These are phyloP conservation scores for Muscicapa striata DNA, from an alignment of 2,797 vertebrate species.

Conservation along the genomic window DNA sequence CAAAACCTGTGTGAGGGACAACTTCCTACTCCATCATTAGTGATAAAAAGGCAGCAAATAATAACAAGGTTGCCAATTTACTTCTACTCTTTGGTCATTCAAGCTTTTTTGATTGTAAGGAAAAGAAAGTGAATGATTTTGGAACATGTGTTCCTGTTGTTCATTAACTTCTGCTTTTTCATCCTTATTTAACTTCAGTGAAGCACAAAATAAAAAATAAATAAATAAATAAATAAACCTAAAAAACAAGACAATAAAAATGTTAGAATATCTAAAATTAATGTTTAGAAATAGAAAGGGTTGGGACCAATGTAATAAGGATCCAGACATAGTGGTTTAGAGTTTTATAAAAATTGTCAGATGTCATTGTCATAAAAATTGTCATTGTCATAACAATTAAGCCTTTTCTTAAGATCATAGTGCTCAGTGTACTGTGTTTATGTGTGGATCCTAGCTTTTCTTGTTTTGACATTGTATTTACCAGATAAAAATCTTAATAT, in stretches of 20 bases:
- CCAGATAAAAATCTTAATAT: not conserved
- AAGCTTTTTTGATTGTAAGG: not conserved
- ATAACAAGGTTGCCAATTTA: not conserved
- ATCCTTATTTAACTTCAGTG: not conserved
- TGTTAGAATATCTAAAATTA: not conserved
- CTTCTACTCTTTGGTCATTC: not conserved
- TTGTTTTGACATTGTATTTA: not conserved
- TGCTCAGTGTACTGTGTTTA: not conserved
- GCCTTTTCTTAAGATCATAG: not conserved
- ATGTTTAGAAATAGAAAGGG: not conserved
- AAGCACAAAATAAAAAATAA: not conserved
- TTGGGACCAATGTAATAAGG: not conserved
- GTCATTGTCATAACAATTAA: not conserved
- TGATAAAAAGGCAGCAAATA: not conserved
- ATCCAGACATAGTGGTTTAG: not conserved
- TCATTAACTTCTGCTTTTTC: not conserved
- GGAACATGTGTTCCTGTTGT: not conserved
- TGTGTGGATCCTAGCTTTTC: not conserved
- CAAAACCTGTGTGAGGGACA: not conserved
- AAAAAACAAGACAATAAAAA: not conserved
- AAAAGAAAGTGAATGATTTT: not conserved
- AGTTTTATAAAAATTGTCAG: not conserved
- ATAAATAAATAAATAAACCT: too few species aligned
- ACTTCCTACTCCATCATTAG: not conserved
- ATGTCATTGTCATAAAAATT: not conserved